phyloP scores from a whole-genome alignment of 2,113 vertebrate species.

The Montifringilla adamsi region DNA sequence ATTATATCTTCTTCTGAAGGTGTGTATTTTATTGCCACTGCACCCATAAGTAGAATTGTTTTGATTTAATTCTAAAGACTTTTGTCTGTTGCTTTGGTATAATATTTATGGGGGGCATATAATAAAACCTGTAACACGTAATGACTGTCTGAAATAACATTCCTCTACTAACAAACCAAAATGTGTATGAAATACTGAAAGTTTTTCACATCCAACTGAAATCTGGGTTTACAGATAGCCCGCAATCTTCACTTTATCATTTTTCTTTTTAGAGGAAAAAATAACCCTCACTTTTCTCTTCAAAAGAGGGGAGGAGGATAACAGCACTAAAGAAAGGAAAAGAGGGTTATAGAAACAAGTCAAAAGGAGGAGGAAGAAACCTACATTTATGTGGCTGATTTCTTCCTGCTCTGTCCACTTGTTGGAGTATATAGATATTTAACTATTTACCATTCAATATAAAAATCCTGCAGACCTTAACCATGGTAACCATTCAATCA shows the following conservation, averaged over 20 bases:
- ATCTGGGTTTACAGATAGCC: not conserved
- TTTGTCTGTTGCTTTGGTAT: not conserved
- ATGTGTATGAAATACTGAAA: not conserved
- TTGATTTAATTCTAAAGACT: constrained; percentile 1
- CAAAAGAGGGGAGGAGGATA: not conserved
- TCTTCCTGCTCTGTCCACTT: not conserved
- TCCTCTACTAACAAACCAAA: not conserved
- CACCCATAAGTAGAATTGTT: not conserved
- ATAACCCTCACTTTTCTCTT: not conserved
- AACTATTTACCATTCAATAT: not conserved
- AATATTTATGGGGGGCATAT: not conserved
- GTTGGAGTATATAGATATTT: not conserved
- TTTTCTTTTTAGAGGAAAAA: not conserved
- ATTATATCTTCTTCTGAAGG: not conserved
- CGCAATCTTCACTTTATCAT: not conserved
- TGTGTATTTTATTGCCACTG: not conserved
- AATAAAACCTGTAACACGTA: not conserved
- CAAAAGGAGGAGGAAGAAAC: not conserved
- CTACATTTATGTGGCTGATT: not conserved
- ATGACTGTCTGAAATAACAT: not conserved
- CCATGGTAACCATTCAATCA: not conserved
- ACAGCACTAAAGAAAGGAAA: not conserved
- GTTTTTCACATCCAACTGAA: not conserved
- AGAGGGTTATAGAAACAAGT: not conserved
- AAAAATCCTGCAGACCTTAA: not conserved